Conservation (phyloP, 2,888 invertebrate species). For the Rutpela maculata region DNA sequence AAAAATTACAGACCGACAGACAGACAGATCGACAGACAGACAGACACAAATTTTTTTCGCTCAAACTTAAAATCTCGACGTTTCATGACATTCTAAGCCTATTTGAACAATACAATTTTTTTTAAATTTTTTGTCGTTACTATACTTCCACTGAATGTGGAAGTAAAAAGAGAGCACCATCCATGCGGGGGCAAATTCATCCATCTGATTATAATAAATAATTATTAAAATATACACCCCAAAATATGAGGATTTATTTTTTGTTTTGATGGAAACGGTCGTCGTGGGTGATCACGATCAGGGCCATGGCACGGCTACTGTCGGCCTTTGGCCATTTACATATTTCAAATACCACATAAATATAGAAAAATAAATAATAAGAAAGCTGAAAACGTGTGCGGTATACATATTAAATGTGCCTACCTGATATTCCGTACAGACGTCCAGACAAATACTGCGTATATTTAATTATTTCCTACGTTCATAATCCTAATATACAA, state of each 20-base stretch:
- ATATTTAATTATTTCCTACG: not conserved
- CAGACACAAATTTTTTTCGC: no score
- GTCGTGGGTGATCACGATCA: slow-evolving; percentile 66
- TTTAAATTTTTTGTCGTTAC: no score
- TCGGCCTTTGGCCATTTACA: slow-evolving; percentile 60
- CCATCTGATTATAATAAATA: no score
- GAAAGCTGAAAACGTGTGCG: slow-evolving; percentile 66
- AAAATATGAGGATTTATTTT: not conserved
- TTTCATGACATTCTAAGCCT: no score
- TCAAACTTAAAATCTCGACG: no score
- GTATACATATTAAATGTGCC: slow-evolving; percentile 65
- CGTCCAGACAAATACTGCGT: slow-evolving; percentile 45
- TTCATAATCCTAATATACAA: no score
- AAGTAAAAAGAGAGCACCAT: no score
- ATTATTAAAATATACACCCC: slow-evolving; percentile 9
- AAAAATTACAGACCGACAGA: no score
- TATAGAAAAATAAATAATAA: slow-evolving; percentile 67
- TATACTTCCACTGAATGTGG: no score
- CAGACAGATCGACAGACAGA: no score
- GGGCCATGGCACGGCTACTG: slow-evolving; percentile 23
- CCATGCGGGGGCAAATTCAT: no score
- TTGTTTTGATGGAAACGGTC: slow-evolving; percentile 32
- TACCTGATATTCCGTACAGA: slow-evolving; percentile 51
- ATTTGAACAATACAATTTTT: no score
- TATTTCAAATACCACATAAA: slow-evolving; percentile 68